Evolutionary conservation across 2,113 vertebrate species (phyloP).

Genomic region (Nothoprocta pentlandii): DNA sequence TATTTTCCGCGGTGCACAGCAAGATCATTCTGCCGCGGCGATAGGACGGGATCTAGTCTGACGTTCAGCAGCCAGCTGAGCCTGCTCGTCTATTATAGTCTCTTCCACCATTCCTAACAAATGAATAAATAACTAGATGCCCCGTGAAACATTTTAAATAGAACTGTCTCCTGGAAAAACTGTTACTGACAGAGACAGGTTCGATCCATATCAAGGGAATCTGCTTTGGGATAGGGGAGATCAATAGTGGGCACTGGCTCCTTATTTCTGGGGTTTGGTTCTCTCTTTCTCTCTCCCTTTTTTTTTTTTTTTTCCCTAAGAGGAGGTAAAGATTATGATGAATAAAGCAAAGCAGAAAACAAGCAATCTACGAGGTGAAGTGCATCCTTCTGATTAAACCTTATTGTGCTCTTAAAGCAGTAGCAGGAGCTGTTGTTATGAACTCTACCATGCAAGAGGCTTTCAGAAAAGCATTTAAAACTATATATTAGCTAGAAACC

Average conservation of each 20-base stretch:
- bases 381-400: slow-evolving; percentile 40
- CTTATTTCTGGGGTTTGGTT: background rate
- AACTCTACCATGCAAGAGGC: slow-evolving; percentile 49
- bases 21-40: slow-evolving; percentile 57
- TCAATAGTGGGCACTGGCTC: slow-evolving; percentile 38
- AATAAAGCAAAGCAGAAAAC: slow-evolving; percentile 62
- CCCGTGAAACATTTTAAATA: slow-evolving; percentile 71
- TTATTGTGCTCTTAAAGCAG: slow-evolving; percentile 49
- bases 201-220: slow-evolving; percentile 56
- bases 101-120: slow-evolving; percentile 73
- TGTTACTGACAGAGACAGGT: slow-evolving; percentile 69
- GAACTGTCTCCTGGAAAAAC: slow-evolving; percentile 72
- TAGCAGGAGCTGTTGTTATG: slow-evolving; percentile 33
- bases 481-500: slow-evolving; percentile 50
- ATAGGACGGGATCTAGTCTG: slow-evolving; percentile 60
- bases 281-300: no score
- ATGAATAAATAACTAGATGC: slow-evolving; percentile 73
- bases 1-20: slow-evolving; percentile 71
- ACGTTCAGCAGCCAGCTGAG: slow-evolving; percentile 78
- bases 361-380: slow-evolving; percentile 39
- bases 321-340: slow-evolving; percentile 26
- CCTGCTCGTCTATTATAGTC: slow-evolving; percentile 70
- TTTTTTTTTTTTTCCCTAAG: background rate
- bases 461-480: slow-evolving; percentile 70
- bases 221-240: slow-evolving; percentile 41